Evolutionary conservation across 1,140 invertebrate genomes (phyloP).

Genomic region (Laupala kohalensis): DNA sequence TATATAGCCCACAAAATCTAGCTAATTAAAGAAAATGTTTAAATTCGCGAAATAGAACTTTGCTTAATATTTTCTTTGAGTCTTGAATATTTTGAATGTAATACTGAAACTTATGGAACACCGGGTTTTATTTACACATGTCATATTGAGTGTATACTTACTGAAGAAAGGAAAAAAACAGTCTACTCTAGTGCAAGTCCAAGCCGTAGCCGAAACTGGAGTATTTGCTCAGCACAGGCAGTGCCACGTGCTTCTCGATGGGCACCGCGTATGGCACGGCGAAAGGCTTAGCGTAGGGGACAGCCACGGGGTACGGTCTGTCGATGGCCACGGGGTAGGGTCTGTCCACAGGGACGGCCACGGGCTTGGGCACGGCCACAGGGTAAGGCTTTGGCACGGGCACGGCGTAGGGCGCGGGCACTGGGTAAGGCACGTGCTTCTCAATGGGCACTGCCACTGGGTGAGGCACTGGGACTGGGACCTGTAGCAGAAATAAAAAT

Average conservation of each 20-base stretch:
- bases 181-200: no score
- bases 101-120: no score
- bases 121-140: no score
- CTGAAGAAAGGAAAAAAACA: no score
- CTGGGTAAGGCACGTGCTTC: background rate
- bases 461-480: conserved; percentile 2
- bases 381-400: conserved; percentile 2
- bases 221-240: background rate
- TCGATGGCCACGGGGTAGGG: conserved; percentile 4
- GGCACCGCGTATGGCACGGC: conserved; percentile 2
- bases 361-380: conserved; percentile 1
- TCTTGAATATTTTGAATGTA: no score
- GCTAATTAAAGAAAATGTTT: no score
- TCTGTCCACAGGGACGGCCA: background rate
- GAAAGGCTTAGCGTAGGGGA: background rate
- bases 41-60: no score
- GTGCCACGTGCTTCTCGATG: background rate
- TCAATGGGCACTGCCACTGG: conserved; percentile 1
- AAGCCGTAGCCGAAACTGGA: no score
- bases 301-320: background rate
- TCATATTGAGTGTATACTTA: no score
- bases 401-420: conserved; percentile 1
- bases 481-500: background rate
- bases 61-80: no score
- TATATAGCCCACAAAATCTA: no score